Evolutionary conservation across 2,797 vertebrate genomes (phyloP), one percentile per base, ranked within the genome.

Genomic region (Pelodytes ibericus): DNA sequence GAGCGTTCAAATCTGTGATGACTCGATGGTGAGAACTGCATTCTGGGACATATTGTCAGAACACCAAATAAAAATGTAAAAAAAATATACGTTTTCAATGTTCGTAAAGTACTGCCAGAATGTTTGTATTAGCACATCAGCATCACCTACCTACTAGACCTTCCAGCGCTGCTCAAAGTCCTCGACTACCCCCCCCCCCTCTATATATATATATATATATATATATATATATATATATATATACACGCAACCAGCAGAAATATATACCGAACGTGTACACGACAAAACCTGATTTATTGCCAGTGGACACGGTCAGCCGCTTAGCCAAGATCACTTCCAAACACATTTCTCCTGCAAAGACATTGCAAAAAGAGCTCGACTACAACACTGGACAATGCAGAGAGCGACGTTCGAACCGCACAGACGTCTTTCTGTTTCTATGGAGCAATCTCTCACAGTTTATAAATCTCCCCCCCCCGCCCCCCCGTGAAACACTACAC

Each of bases 381-480:
- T 47, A 27, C 36, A 60, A 33, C 41, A 8, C 22, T 33, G 74
- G 39, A 70, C 66, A 70, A 63, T 70, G 69, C 69, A 70, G 70
- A 70, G 70, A 62, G 63, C 74, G 44, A 70, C 51, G 66, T 70
- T 71, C 66, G 41, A 71, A 56, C 26, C 61, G 74, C 57, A 76
- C 74, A 72, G 64, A 72, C 16, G 69, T 77, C 61, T 72, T 72
- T 77, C 66, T 72, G 61, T 77, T 77, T 71, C 75, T 66, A 72
- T 66, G 65, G 51, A 77, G 61, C 75, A 59, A 77, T 77, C 68
- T 60, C 47, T 77, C 68, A 65, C 75, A 77, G 75, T 77, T 77
- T 77, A 77, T 77, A 77, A 77, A 77, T 77, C 69, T 66, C 33
- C 0, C n/a, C n/a, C n/a, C n/a, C n/a, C n/a, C n/a, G n/a, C n/a